Evolutionary conservation across 2,797 vertebrate species (phyloP).

Genomic region (Sebastiscus albofasciatus): DNA sequence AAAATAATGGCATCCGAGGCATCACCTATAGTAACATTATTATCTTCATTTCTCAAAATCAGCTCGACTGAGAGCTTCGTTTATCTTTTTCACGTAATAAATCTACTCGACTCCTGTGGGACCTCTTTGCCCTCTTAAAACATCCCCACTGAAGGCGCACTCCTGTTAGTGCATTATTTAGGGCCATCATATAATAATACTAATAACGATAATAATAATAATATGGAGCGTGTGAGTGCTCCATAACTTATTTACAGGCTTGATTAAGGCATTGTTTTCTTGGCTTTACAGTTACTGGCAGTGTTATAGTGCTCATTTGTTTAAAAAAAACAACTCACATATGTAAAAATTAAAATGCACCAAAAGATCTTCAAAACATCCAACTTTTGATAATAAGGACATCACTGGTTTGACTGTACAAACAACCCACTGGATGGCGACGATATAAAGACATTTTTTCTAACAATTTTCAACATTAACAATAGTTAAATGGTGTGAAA

Average conservation of each 20-base stretch:
- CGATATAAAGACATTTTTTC: not conserved
- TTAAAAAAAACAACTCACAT: not conserved
- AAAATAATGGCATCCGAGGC: conserved; percentile 98
- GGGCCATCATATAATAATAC: conserved; percentile 15
- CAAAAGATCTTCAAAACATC: not conserved
- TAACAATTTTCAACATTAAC: too few relatives aligned
- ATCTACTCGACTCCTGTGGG: conserved; percentile 84
- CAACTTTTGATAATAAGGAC: not conserved
- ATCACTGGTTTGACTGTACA: not conserved
- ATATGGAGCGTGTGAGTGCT: not conserved
- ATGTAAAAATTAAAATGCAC: not conserved
- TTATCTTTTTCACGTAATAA: conserved; percentile 92
- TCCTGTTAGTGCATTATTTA: conserved; percentile 40
- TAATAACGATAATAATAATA: conserved; percentile 27
- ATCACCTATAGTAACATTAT: conserved; percentile 99
- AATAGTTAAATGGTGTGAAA: not conserved
- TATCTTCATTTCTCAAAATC: conserved; percentile 99
- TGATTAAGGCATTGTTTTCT: not conserved
- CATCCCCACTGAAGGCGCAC: conserved; percentile 54
- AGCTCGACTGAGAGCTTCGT: conserved; percentile 94
- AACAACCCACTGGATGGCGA: conserved; percentile 3
- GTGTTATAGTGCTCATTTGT: not conserved
- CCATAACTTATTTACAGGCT: not conserved
- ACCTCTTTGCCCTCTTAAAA: conserved; percentile 78
- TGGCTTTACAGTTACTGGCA: not conserved